Conservation (phyloP, 2,888 invertebrate genomes). For the Malthinus flaveolus region DNA sequence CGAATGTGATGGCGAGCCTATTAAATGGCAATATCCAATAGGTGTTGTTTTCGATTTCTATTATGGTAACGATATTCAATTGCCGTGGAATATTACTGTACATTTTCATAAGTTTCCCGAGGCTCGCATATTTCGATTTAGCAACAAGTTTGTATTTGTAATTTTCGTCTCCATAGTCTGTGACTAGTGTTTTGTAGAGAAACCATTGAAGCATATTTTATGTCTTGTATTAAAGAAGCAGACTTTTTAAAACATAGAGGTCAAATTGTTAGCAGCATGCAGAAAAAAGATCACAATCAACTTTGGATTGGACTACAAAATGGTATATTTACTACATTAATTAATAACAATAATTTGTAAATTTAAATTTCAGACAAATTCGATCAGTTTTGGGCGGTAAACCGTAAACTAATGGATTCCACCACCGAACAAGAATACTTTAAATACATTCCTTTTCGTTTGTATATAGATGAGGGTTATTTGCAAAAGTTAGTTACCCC, state of each 20-base stretch:
- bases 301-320: constrained; percentile 93
- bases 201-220: constrained; percentile 89
- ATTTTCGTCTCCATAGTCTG: background rate
- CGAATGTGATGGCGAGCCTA: constrained; percentile 86
- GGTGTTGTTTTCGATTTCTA: constrained; percentile 91
- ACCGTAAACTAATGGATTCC: constrained; percentile 91
- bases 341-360: background rate
- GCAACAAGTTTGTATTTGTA: constrained; percentile 67
- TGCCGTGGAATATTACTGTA: constrained; percentile 93
- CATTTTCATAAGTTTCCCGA: constrained; percentile 96
- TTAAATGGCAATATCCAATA: constrained; percentile 88
- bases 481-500: constrained; percentile 78
- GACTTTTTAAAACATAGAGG: constrained; percentile 96
- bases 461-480: constrained; percentile 73
- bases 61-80: constrained; percentile 65
- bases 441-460: constrained; percentile 86
- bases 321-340: constrained; percentile 60
- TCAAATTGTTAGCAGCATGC: constrained; percentile 87
- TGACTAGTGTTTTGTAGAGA: constrained; percentile 62
- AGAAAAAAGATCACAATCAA: constrained; percentile 95
- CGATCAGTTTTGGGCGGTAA: constrained; percentile 99
- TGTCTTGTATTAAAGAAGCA: constrained; percentile 96
- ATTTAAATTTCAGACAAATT: constrained; percentile 76
- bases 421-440: constrained; percentile 79
- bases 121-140: constrained; percentile 82